Conservation (phyloP, 2,888 invertebrate species). For the Caenorhabditis afra region DNA sequence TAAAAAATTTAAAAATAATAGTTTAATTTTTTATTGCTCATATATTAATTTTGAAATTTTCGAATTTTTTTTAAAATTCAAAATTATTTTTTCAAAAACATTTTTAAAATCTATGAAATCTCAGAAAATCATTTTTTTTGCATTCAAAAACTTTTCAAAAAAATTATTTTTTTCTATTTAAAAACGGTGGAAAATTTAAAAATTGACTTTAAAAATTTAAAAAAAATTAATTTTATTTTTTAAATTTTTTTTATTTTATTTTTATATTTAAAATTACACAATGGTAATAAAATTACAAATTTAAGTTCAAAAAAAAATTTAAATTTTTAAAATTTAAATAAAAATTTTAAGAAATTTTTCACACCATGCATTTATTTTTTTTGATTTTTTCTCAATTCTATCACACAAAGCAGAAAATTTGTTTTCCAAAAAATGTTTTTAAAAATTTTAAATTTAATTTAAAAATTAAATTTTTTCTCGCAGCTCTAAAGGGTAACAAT, state of each 20-base stretch:
- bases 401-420: not conserved
- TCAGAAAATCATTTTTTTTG: too few species aligned
- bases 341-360: not conserved
- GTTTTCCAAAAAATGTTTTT: too few species aligned
- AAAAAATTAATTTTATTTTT: not conserved
- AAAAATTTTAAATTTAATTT: too few species aligned
- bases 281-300: not conserved
- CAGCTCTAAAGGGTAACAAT: too few species aligned
- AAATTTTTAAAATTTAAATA: not conserved
- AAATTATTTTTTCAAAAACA: not conserved
- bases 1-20: too few species aligned
- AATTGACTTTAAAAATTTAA: not conserved
- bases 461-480: too few species aligned
- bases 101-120: not conserved
- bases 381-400: constrained; percentile 1
- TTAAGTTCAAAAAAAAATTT: not conserved
- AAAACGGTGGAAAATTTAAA: not conserved
- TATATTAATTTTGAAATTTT: not conserved
- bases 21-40: too few species aligned
- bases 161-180: not conserved
- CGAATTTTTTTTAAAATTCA: not conserved
- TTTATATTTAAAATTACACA: too few species aligned
- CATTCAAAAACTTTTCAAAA: not conserved
- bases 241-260: constrained; percentile 3
- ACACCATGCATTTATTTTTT: constrained; percentile 16